phyloP scores from a whole-genome alignment of 1,140 invertebrate genomes.

The Ylistrum balloti region DNA sequence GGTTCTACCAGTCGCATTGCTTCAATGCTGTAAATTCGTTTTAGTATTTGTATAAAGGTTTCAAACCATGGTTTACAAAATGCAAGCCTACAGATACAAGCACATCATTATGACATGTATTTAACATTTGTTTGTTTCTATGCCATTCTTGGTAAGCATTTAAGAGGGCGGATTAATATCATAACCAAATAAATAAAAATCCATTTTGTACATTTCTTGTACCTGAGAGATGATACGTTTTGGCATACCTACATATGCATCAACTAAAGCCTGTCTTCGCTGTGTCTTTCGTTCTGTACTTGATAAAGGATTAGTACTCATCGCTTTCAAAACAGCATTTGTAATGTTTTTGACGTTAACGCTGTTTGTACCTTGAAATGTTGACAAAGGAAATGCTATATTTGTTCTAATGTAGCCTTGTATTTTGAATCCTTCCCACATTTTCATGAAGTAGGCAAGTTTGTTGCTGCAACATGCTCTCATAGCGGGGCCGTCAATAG shows the following conservation, averaged over 20 bases:
- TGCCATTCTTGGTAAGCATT: neutral
- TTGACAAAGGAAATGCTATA: neutral
- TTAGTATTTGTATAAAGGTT: no score
- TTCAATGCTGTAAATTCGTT: no score
- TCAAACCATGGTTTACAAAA: no score
- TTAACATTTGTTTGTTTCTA: no score
- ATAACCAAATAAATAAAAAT: constrained; percentile 45
- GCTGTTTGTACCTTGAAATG: neutral
- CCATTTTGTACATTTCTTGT: constrained; percentile 48
- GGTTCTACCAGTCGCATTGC: no score
- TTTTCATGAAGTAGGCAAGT: neutral
- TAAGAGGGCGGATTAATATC: constrained; percentile 21
- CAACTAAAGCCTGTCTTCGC: neutral
- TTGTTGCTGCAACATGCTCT: neutral
- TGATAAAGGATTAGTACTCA: constrained; percentile 7
- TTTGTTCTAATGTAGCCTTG: constrained; percentile 3
- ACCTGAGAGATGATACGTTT: neutral
- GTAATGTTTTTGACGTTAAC: neutral
- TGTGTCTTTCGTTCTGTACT: neutral
- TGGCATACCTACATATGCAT: neutral
- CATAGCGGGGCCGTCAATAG: no score
- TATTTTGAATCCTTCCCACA: constrained; percentile 5
- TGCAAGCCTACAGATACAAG: no score
- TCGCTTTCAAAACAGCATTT: neutral
- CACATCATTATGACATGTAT: no score